Base-by-base conservation (phyloP, 2,888 invertebrate species). In the Xylocampa areola region DNA sequence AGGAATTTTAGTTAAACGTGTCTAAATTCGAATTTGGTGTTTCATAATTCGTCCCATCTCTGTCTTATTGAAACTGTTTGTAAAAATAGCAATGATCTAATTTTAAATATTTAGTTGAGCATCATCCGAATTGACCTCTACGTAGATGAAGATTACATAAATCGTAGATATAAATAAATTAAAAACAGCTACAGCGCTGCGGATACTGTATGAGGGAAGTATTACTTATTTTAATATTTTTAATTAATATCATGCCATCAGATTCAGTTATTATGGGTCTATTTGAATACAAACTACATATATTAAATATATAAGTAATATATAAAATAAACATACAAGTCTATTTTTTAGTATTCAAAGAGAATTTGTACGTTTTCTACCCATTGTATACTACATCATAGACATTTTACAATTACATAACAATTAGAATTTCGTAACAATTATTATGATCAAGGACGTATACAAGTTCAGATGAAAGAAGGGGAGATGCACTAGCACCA, bases 351-450 rank as follows among this genome's bases (percentile, higher is more conserved):
- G 32, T 32, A 14, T 35, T 19, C 1, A 21, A 39, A 40, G 1
- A 30, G 8, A 11, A 27, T 49, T n/a, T 29, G 21, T 41, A 54
- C 5, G 13, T 14, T 7, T 29, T 2, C 16, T 37, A 23, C n/a
- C 19, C 43, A 37, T 4, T 37, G 11, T 37, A 29, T 29, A 21
- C 5, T 41, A 52, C 4, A 5, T 40, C 19, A 30, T 30, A 65
- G 32, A 70, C 41, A 70, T 65, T 49, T 61, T 68, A 63, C 47
- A 72, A 68, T 57, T 65, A 72, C 27, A 43, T 63, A 76, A 76
- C 73, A 76, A 63, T 36, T 49, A 62, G 59, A 65, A 37, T 41
- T 58, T 36, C 19, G 50, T 75, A 76, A 73, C 73, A 73, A 61
- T 61, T 48, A 52, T 53, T 10, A 44, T 47, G 35, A 30, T 29